phyloP scores from a whole-genome alignment of 2,888 invertebrate species.

The Polymixis flavicincta region DNA sequence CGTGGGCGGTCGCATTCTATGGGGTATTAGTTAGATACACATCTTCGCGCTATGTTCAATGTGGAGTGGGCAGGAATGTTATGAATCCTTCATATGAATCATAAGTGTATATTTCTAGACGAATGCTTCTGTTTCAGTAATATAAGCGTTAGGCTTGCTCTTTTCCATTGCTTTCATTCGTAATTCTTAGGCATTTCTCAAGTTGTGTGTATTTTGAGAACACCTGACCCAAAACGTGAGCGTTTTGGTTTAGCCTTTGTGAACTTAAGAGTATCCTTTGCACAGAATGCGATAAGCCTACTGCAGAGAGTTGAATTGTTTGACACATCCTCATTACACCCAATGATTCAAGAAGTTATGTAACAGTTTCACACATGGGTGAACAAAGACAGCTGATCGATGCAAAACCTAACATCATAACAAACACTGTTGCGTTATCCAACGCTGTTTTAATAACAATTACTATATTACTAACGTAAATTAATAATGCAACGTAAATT shows the following conservation, averaged over 20 bases:
- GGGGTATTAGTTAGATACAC: constrained; percentile 73
- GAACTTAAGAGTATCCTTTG: neutral
- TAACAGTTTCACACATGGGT: constrained; percentile 27
- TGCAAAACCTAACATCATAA: constrained; percentile 47
- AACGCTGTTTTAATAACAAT: constrained; percentile 66
- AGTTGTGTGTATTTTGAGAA: constrained; percentile 16
- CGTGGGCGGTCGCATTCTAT: constrained; percentile 83
- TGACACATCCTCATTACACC: neutral
- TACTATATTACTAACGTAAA: constrained; percentile 64
- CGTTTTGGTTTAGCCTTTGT: neutral
- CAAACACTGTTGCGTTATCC: constrained; percentile 59
- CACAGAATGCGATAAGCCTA: neutral
- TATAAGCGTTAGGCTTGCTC: constrained; percentile 41
- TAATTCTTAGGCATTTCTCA: constrained; percentile 21
- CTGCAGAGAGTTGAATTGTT: neutral
- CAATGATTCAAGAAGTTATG: constrained; percentile 20
- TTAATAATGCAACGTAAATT: constrained; percentile 64
- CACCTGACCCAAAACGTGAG: constrained; percentile 10
- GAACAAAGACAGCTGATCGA: constrained; percentile 44
- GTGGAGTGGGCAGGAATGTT: constrained; percentile 62
- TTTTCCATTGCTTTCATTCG: constrained; percentile 50
- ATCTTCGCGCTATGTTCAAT: constrained; percentile 72
- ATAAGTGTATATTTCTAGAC: constrained; percentile 55
- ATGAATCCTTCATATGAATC: constrained; percentile 63
- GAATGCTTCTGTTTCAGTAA: constrained; percentile 44